Conservation (phyloP, 2,888 invertebrate genomes). For the Pristionchus entomophagus region DNA sequence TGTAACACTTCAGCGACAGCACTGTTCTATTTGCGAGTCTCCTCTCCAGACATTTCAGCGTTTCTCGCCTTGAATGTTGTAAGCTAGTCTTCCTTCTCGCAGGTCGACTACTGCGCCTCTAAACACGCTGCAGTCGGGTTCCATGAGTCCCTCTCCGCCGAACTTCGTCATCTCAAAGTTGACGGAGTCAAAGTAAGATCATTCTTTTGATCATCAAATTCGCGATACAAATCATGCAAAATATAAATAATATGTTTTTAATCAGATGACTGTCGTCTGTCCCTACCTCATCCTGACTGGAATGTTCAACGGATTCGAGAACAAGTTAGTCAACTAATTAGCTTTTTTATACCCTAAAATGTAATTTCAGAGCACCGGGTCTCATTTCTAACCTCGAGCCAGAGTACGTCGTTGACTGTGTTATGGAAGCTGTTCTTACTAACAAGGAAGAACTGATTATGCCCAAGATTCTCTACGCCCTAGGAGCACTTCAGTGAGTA, state of each 20-base stretch:
- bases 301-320: constrained; percentile 92
- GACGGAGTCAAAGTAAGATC: constrained; percentile 13
- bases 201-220: too few species aligned
- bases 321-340: constrained; percentile 78
- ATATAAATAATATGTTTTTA: too few species aligned
- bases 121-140: neutral
- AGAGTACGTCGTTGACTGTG: constrained; percentile 88
- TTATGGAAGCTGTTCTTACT: constrained; percentile 85
- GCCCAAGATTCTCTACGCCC: constrained; percentile 67
- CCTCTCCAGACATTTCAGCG: too few species aligned
- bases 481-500: neutral
- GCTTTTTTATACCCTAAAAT: too few species aligned
- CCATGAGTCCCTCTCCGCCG: constrained; percentile 78
- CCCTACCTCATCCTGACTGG: constrained; percentile 97
- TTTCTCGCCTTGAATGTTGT: too few species aligned
- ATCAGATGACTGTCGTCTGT: constrained; percentile 89
- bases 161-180: constrained; percentile 75
- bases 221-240: neutral
- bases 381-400: constrained; percentile 82
- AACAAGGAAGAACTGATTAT: constrained; percentile 79
- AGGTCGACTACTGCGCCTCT: neutral
- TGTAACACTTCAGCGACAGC: too few species aligned
- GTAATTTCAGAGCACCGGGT: too few species aligned
- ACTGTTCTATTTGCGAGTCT: too few species aligned
- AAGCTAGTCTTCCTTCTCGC: too few species aligned